Conservation (phyloP, 2,888 invertebrate genomes). For the Raillietiella orientalis region DNA sequence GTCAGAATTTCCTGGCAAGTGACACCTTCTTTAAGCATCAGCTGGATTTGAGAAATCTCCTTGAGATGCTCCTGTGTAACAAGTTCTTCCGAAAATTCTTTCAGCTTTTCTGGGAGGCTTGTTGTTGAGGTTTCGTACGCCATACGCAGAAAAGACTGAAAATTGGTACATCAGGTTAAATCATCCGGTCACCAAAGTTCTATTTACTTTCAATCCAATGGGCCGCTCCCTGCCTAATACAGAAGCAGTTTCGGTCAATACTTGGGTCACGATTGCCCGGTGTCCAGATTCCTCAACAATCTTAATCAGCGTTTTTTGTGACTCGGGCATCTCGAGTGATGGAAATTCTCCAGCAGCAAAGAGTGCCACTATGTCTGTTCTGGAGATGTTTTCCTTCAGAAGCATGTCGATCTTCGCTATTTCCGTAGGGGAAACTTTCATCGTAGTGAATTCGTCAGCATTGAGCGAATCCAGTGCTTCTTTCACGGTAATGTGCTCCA, state of each 20-base stretch:
- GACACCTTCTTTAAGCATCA: conserved; percentile 37
- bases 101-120: too few species aligned
- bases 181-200: too few species aligned
- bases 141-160: too few species aligned
- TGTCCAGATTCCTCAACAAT: conserved; percentile 52
- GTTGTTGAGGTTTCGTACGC: too few species aligned
- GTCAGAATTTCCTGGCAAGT: conserved; percentile 38
- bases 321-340: conserved; percentile 38
- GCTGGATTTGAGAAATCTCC: conserved; percentile 49
- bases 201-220: too few species aligned
- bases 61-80: too few species aligned
- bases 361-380: conserved; percentile 37
- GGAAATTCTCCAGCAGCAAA: conserved; percentile 44
- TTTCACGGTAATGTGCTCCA: conserved; percentile 21
- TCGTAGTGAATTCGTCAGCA: conserved; percentile 43
- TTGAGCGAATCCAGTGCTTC: conserved; percentile 35
- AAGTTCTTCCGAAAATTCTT: too few species aligned
- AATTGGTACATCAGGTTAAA: too few species aligned
- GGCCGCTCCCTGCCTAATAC: too few species aligned
- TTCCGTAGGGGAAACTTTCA: conserved; percentile 40
- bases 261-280: conserved; percentile 32
- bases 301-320: conserved; percentile 50
- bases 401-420: conserved; percentile 48
- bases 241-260: too few species aligned
- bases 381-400: conserved; percentile 35